Evolutionary conservation across 2,113 vertebrate genomes (phyloP), one percentile per base, ranked within the genome.

Genomic region (Baryphthengus martii): DNA sequence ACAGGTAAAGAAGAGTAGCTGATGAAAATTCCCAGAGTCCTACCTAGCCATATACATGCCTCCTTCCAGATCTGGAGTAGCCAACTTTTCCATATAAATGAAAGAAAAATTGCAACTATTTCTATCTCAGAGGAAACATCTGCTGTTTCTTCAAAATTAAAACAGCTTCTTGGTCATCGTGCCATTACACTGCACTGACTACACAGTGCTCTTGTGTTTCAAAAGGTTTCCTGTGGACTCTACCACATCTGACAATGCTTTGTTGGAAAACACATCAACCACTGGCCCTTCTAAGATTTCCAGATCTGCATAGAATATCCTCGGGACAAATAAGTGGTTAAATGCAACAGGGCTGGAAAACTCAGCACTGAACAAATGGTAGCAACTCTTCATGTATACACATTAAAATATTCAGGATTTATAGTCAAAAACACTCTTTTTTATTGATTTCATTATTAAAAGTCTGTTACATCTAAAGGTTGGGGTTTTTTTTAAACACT

Each of bases 361-460:
- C 13, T 73, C 68, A 63, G 20, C 80, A 77, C 15, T 47, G 20
- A 52, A 89, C 33, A 76, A 91, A 49, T 6, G 10, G 25, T 49
- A 81, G 62, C 24, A 67, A 42, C 6, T 77, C 45, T 86, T 73
- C 31, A 33, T 26, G 47, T 62, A 67, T 33, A 52, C 33, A 28
- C 35, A 10, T 62, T 33, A 40, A 89, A 78, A 8, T 56, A 56
- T 58, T 90, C 75, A 35, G 50, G 25, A 85, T 80, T 90, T 80
- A 47, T 37, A 79, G 52, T 53, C 17, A 86, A 44, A 91, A 91
- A 94, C 74, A 91, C 9, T 77, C 15, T 75, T 88, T 88, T 76
- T 62, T 50, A 80, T 44, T 91, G 8, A 88, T 96, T 84, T 95
- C 35, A n/a, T 90, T 90, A 71, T 86, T 90, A 45, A 52, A 96